phyloP scores from a whole-genome alignment of 2,113 vertebrate genomes.

The Etheostoma spectabile region DNA sequence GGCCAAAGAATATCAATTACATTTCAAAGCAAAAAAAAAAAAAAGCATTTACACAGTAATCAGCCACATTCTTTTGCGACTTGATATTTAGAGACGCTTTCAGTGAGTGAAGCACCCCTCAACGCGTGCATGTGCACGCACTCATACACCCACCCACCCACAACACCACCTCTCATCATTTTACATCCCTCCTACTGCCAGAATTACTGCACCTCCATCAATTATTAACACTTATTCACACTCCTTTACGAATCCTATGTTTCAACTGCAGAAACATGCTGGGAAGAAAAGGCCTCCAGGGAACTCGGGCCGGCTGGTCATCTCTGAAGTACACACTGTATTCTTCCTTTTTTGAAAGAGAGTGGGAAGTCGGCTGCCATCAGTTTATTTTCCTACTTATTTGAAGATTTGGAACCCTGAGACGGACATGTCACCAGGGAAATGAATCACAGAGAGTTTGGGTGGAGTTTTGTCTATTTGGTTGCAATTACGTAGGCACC shows the following conservation, averaged over 20 bases:
- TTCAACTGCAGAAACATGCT: constrained; percentile 67
- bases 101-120: constrained; percentile 41
- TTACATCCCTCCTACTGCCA: constrained; percentile 36
- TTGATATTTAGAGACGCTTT: constrained; percentile 67
- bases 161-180: neutral
- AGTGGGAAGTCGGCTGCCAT: constrained; percentile 26
- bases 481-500: neutral
- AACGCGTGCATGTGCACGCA: neutral
- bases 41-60: constrained; percentile 75
- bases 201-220: constrained; percentile 75
- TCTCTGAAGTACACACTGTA: constrained; percentile 5
- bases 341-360: constrained; percentile 19
- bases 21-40: constrained; percentile 53
- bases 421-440: constrained; percentile 20
- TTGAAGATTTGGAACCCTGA: constrained; percentile 29
- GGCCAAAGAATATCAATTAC: constrained; percentile 76
- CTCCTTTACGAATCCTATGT: constrained; percentile 70
- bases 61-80: constrained; percentile 68
- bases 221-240: constrained; percentile 82
- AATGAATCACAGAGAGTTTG: constrained; percentile 12
- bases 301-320: constrained; percentile 43
- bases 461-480: constrained; percentile 2
- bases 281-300: constrained; percentile 56
- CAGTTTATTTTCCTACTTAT: constrained; percentile 31
- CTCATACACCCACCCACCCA: neutral